Conservation (phyloP, 2,113 vertebrate species). For the Scopus umbretta region DNA sequence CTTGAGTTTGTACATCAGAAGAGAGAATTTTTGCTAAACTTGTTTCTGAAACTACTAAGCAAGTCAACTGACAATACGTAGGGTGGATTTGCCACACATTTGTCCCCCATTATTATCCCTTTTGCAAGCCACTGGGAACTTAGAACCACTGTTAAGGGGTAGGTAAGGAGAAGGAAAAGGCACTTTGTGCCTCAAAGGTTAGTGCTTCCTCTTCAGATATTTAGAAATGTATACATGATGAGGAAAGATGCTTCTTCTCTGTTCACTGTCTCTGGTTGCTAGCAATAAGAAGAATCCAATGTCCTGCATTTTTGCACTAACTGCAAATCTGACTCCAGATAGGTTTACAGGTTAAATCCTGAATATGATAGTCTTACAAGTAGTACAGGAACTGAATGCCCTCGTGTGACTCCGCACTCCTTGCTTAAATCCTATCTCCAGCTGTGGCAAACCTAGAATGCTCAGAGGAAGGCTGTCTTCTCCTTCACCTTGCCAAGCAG, state of each 20-base stretch:
- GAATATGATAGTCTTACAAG: background rate
- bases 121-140: background rate
- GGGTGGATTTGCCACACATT: background rate
- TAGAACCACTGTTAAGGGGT: background rate
- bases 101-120: background rate
- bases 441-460: background rate
- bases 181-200: background rate
- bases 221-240: background rate
- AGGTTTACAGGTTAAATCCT: background rate
- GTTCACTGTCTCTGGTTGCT: background rate
- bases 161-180: background rate
- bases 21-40: background rate
- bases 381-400: background rate
- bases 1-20: background rate
- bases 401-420: background rate
- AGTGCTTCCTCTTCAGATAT: background rate
- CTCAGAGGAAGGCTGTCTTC: background rate
- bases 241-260: background rate
- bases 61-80: background rate
- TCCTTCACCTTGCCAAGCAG: background rate
- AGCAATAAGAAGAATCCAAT: background rate
- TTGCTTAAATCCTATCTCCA: background rate
- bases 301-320: background rate
- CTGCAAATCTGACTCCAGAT: background rate
- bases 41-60: background rate